phyloP scores from a whole-genome alignment of 1,140 invertebrate species.

The Drosophila persimilis region DNA sequence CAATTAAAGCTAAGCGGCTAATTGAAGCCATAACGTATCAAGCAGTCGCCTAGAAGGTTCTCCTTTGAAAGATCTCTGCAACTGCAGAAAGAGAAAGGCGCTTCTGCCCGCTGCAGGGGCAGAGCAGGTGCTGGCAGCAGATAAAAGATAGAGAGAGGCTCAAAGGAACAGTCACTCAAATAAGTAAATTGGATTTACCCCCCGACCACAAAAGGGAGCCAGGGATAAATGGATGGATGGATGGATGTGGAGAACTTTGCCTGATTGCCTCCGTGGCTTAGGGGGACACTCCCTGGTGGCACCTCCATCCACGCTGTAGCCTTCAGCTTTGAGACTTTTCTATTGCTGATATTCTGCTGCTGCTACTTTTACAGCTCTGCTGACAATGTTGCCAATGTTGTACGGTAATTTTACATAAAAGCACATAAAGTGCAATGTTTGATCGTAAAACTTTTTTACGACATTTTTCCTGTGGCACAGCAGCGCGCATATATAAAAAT shows the following conservation, averaged over 20 bases:
- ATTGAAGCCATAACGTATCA: constrained; percentile 25
- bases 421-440: constrained; percentile 82
- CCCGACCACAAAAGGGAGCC: constrained; percentile 22
- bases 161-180: constrained; percentile 39
- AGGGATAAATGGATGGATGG: constrained; percentile 3
- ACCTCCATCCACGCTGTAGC: constrained; percentile 30
- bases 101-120: too few relatives aligned
- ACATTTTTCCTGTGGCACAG: constrained; percentile 70
- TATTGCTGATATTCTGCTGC: constrained; percentile 34
- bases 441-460: constrained; percentile 82
- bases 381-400: constrained; percentile 81
- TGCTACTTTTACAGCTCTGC: constrained; percentile 80
- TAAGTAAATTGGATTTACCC: constrained; percentile 75
- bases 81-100: constrained; percentile 21
- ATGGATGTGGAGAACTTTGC: constrained; percentile 53
- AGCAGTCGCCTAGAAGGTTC: constrained; percentile 9
- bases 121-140: constrained; percentile 19
- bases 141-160: background rate
- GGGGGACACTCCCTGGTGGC: constrained; percentile 48
- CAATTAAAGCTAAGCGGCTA: constrained; percentile 36
- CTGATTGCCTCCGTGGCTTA: constrained; percentile 71
- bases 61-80: background rate
- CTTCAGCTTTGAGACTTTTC: constrained; percentile 19
- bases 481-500: constrained; percentile 73
- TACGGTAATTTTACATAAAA: constrained; percentile 82